These are phyloP conservation scores for Drosophila fuyamai DNA, from an alignment of 1,140 invertebrate species.

Conservation along the genomic window DNA sequence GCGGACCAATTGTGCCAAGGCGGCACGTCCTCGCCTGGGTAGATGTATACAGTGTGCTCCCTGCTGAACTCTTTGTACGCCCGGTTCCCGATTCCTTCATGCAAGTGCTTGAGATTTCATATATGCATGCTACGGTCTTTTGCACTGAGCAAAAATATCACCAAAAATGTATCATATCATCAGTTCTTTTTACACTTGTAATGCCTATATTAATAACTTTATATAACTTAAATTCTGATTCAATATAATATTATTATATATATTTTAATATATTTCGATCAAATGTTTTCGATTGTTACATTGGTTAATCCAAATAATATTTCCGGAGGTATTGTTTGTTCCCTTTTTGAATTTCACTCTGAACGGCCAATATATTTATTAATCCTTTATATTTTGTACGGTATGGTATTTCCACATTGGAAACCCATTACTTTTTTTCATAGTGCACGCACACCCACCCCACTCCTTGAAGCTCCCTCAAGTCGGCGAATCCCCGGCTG, in stretches of 20 bases:
- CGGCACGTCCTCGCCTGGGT: constrained; percentile 72
- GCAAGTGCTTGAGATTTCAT: constrained; percentile 52
- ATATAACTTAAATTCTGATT: no score
- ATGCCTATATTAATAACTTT: no score
- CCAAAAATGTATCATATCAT: background rate
- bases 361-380: no score
- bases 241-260: no score
- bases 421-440: background rate
- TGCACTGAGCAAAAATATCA: constrained; percentile 5
- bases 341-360: no score
- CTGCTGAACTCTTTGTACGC: constrained; percentile 7
- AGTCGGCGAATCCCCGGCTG: constrained; percentile 21
- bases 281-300: no score
- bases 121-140: constrained; percentile 7
- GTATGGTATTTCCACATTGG: no score
- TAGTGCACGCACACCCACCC: constrained; percentile 2
- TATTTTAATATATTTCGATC: no score
- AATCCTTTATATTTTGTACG: no score
- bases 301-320: no score
- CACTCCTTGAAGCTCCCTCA: constrained; percentile 21
- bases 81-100: background rate
- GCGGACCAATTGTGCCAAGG: constrained; percentile 70
- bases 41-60: constrained; percentile 18
- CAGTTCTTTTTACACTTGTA: background rate
- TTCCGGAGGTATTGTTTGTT: no score